Percentiles rank a stretch among this genome's conserved stretches.
Evolutionary conservation across 2,113 vertebrate species (phyloP).

Genomic region (Amblyopsis rosae): DNA sequence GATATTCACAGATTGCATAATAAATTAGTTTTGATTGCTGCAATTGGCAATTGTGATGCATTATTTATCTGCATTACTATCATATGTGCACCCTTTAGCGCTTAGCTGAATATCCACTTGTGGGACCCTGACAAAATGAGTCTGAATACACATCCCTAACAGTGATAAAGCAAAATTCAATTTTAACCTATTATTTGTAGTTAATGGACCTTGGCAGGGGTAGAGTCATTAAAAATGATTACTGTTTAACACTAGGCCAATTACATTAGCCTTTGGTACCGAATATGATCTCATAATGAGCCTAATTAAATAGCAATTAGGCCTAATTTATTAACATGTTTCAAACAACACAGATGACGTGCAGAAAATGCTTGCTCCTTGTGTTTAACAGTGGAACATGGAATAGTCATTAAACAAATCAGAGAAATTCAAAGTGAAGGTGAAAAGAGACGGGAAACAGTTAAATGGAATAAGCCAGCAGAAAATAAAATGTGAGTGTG

Average conservation of each 20-base stretch:
- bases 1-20: too few species aligned
- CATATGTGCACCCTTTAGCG: too few species aligned
- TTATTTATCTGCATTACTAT: too few species aligned
- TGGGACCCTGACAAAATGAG: too few species aligned
- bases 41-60: too few species aligned
- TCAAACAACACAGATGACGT: background rate
- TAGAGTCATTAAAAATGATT: conserved; percentile 25
- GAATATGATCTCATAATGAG: background rate
- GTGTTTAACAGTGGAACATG: background rate
- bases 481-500: background rate
- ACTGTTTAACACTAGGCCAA: conserved; percentile 6
- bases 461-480: background rate
- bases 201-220: conserved; percentile 23
- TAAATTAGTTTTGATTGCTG: too few species aligned
- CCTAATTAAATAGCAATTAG: background rate
- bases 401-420: background rate
- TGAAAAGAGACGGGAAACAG: background rate
- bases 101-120: too few species aligned
- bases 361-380: background rate
- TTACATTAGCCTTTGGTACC: background rate
- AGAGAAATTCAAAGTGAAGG: background rate
- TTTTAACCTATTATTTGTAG: conserved; percentile 11
- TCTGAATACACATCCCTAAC: background rate
- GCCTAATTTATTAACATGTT: background rate
- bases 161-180: conserved; percentile 3